phyloP scores from a whole-genome alignment of 2,113 vertebrate genomes.

The Delphinapterus leucas region DNA sequence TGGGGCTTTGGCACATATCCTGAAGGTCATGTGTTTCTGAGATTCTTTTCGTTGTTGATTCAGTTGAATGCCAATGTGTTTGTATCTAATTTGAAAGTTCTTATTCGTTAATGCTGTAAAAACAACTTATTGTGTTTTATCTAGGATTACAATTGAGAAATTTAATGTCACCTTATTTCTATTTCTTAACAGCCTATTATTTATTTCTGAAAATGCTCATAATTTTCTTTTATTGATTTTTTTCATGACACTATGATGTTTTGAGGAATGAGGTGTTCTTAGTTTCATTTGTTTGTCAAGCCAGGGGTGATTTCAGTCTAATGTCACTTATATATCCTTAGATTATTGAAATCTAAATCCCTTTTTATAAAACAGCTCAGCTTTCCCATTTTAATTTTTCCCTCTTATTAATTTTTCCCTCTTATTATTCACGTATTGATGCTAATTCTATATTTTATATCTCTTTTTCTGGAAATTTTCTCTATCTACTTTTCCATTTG shows the following conservation, averaged over 20 bases:
- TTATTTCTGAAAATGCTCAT: background rate
- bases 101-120: background rate
- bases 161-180: background rate
- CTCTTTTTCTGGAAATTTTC: background rate
- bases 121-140: background rate
- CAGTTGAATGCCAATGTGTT: background rate
- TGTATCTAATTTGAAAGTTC: background rate
- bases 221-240: background rate
- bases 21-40: background rate
- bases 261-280: background rate
- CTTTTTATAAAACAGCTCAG: background rate
- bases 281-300: background rate
- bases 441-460: background rate
- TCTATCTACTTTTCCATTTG: background rate
- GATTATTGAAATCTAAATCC: background rate
- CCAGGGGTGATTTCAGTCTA: background rate
- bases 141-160: background rate
- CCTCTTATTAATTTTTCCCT: background rate
- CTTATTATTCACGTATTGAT: background rate
- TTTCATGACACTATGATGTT: background rate
- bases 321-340: background rate
- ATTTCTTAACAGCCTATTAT: background rate
- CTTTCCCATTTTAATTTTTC: background rate
- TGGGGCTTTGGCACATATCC: background rate
- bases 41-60: background rate